Evolutionary conservation across 2,888 invertebrate species (phyloP).

Genomic region (Catocala fraxini): DNA sequence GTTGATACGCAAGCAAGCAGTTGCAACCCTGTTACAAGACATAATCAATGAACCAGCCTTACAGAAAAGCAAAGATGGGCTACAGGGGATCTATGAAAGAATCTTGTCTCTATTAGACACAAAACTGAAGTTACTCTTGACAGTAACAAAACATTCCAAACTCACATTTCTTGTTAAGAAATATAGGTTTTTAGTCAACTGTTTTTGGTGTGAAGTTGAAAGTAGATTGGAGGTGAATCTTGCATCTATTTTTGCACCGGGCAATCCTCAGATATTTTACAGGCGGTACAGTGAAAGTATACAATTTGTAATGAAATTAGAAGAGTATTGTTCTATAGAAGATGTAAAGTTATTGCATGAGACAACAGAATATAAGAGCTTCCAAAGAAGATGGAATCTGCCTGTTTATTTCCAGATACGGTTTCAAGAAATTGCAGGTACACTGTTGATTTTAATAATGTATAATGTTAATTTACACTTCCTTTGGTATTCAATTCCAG

Average conservation of each 20-base stretch:
- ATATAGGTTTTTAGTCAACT: constrained; percentile 90
- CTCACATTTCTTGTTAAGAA: constrained; percentile 74
- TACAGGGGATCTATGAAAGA: constrained; percentile 91
- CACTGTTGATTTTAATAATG: neutral
- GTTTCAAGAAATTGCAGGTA: constrained; percentile 96
- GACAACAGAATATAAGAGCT: constrained; percentile 92
- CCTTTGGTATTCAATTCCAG: neutral
- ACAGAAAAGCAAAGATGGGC: constrained; percentile 88
- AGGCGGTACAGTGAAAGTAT: constrained; percentile 93
- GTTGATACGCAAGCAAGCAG: constrained; percentile 90
- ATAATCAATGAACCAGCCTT: constrained; percentile 91
- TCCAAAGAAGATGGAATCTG: constrained; percentile 96
- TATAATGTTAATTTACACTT: neutral
- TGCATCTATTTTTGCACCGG: constrained; percentile 95
- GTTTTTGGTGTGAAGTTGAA: constrained; percentile 96
- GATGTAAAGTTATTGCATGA: constrained; percentile 88
- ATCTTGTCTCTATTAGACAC: constrained; percentile 91
- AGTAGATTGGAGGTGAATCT: constrained; percentile 93
- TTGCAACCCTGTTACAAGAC: constrained; percentile 90
- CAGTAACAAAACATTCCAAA: constrained; percentile 85
- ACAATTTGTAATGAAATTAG: constrained; percentile 91
- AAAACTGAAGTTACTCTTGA: constrained; percentile 88
- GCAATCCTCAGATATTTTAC: constrained; percentile 96
- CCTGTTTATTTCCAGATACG: constrained; percentile 99
- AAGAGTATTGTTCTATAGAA: constrained; percentile 88